These are phyloP conservation scores for Psammodynastes pulverulentus DNA, from an alignment of 2,113 vertebrate genomes.

Conservation along the genomic window DNA sequence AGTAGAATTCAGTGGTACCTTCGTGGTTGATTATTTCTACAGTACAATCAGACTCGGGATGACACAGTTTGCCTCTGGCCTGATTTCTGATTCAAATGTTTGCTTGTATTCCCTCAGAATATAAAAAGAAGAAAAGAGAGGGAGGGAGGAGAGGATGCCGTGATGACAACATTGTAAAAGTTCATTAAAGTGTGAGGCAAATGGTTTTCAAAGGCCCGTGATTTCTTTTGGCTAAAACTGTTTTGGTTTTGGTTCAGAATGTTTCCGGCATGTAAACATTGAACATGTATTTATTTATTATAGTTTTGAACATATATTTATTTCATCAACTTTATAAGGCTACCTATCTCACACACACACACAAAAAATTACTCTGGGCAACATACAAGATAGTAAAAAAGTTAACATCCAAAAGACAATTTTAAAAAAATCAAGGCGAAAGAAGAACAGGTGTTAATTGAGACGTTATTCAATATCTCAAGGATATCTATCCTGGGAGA, in stretches of 20 bases:
- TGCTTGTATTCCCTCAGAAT: neutral
- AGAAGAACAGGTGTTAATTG: no score
- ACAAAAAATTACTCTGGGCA: neutral
- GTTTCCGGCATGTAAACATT: no score
- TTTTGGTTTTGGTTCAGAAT: neutral
- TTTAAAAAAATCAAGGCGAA: no score
- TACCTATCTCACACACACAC: neutral
- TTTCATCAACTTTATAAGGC: neutral
- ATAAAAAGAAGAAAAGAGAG: neutral
- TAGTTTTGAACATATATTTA: neutral
- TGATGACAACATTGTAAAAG: neutral
- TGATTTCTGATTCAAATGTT: neutral
- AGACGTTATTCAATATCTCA: neutral
- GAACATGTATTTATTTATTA: neutral
- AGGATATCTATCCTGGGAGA: neutral
- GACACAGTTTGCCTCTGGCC: neutral
- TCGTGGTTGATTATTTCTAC: neutral
- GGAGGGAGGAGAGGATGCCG: neutral
- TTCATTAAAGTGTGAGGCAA: neutral
- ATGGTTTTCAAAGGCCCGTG: neutral
- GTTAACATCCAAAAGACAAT: neutral
- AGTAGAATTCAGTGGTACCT: neutral
- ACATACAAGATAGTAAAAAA: neutral
- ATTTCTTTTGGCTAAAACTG: neutral
- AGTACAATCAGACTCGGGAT: neutral